These are phyloP conservation scores for Tetramorium bicarinatum DNA, from an alignment of 2,888 invertebrate genomes.

Conservation along the genomic window DNA sequence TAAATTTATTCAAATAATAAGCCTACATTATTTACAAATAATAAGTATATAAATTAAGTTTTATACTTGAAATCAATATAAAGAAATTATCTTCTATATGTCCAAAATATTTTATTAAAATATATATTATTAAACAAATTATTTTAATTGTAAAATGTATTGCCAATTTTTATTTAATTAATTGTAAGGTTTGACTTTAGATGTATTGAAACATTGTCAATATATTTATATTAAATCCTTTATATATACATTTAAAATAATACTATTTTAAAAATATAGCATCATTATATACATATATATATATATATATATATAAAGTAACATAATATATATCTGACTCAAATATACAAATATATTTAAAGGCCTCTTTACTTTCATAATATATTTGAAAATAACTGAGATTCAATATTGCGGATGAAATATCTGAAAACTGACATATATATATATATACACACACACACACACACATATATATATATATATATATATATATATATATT, in stretches of 20 bases:
- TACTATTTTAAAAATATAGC: neutral
- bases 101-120: neutral
- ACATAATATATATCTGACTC: neutral
- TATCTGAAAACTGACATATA: constrained; percentile 35
- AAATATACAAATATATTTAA: constrained; percentile 11
- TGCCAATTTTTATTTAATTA: neutral
- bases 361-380: neutral
- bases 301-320: neutral
- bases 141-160: neutral
- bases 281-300: neutral
- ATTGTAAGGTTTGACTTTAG: neutral
- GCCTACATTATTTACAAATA: neutral
- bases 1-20: neutral
- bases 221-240: constrained; percentile 1
- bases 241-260: neutral
- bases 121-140: neutral
- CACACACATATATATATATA: no score
- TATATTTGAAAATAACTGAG: constrained; percentile 20
- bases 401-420: constrained; percentile 45
- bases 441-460: no score
- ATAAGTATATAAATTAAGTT: neutral
- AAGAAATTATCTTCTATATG: neutral
- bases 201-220: neutral
- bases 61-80: neutral
- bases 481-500: neutral